Conservation (phyloP, 35 echinoderm and acorn worm species). For the Acanthaster planci region DNA sequence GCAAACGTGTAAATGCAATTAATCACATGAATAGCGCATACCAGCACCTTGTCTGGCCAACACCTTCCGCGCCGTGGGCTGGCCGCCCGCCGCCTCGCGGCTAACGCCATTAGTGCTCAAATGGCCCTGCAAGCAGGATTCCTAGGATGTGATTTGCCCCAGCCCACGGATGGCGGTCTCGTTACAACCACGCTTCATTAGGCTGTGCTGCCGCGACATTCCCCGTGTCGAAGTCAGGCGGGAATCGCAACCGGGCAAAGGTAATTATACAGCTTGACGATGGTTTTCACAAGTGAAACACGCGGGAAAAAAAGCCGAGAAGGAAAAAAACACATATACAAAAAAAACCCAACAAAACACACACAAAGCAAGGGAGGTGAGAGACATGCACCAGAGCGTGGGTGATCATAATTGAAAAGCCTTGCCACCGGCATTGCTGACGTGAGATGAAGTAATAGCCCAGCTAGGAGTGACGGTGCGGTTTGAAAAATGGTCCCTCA, state of each 20-base stretch:
- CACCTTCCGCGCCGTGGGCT: neutral
- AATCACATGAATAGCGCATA: neutral
- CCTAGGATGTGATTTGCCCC: neutral
- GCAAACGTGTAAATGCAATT: constrained; percentile 11
- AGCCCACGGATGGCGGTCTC: neutral
- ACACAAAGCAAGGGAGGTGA: neutral
- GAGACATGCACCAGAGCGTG: neutral
- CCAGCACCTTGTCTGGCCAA: neutral
- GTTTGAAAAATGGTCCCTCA: neutral
- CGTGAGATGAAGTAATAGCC: neutral
- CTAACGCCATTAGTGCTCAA: neutral
- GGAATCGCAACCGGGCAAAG: neutral
- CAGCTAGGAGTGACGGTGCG: neutral
- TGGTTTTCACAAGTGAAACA: neutral
- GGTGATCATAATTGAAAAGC: constrained; percentile 26
- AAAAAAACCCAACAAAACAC: neutral
- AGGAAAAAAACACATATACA: too few species aligned
- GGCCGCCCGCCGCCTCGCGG: neutral
- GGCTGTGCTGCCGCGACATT: neutral
- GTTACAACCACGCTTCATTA: constrained; percentile 23
- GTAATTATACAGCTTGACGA: neutral
- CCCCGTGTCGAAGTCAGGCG: neutral
- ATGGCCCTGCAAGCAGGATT: neutral
- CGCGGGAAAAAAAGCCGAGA: too few species aligned
- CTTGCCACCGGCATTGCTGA: neutral